Conservation (phyloP, 2,113 vertebrate genomes). For the Pica pica region DNA sequence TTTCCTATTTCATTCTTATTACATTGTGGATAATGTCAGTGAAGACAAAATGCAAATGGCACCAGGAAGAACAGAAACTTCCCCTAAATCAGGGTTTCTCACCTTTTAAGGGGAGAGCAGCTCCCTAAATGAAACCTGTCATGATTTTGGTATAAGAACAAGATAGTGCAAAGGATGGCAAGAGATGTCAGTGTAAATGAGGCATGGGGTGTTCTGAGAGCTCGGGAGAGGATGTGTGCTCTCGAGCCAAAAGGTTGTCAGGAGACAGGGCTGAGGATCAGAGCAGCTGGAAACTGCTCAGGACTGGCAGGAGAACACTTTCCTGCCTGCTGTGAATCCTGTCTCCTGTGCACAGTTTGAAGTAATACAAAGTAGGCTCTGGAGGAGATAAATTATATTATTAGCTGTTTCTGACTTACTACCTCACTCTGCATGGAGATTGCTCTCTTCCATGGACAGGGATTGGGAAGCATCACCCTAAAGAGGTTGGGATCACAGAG, state of each 20-base stretch:
- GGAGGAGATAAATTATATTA: neutral
- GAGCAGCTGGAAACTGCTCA: neutral
- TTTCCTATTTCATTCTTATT: neutral
- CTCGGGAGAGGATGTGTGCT: neutral
- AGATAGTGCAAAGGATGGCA: neutral
- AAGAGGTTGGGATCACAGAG: neutral
- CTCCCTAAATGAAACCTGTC: neutral
- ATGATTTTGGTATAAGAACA: neutral
- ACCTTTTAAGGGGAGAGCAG: neutral
- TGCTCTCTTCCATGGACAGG: neutral
- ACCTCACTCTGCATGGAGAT: neutral
- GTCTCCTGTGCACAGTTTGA: neutral
- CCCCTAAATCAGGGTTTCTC: neutral
- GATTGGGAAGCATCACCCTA: neutral
- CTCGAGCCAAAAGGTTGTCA: neutral
- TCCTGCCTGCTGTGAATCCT: neutral
- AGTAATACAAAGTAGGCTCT: neutral
- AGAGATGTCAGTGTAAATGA: neutral
- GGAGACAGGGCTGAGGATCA: neutral
- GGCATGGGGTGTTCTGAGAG: neutral
- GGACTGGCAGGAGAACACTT: neutral
- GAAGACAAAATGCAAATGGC: neutral
- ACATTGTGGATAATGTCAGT: neutral
- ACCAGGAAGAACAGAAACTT: neutral
- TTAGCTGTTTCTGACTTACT: neutral